Evolutionary conservation across 2,113 vertebrate genomes (phyloP), one percentile per base, ranked within the genome.

Genomic region (Passer montanus): DNA sequence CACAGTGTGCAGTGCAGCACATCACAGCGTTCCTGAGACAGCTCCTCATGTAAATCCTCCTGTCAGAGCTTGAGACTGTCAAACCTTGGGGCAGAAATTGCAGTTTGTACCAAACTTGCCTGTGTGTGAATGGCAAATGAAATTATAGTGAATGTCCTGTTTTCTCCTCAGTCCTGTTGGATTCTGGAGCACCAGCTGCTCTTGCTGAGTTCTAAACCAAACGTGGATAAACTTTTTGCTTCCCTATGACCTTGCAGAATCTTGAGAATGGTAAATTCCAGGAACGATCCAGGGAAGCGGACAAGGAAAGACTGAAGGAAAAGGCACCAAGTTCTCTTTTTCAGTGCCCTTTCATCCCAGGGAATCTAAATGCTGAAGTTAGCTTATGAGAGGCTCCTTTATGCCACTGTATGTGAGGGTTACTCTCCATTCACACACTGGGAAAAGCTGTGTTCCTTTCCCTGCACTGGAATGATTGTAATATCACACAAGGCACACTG

Each of bases 341-440:
- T 30, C 16, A 58, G 7, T 19, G 10, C 19, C 2, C 30, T 68
- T 68, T 68, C 10, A 8, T 64, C 31, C 7, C n/a, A 85, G 41
- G 4, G 16, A 52, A 68, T 47, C 19, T 37, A 58, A 56, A 64
- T 52, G 21, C 19, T 97, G 44, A 21, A 79, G 23, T 49, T 60
- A 0, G 0, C 15, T 73, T 49, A 8, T 63, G 53, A 44, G 41
- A 66, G 49, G 31, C 14, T 63, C 13, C n/a, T 31, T 31, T 21
- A 31, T 39, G 14, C 11, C 11, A 13, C 11, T 22, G 9, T 10
- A 6, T 47, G 7, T 58, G 68, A 76, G 15, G 26, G 7, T 15
- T 47, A 20, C 8, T 70, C 1, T 1, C 17, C 72, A 2, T 50
- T 23, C 16, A 18, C 2, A 9, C 16, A 10, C 1, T 43, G 28